Percentiles rank a stretch among this genome's conserved stretches.
phyloP scores from a whole-genome alignment of 2,113 vertebrate genomes.

The Proteles cristata region DNA sequence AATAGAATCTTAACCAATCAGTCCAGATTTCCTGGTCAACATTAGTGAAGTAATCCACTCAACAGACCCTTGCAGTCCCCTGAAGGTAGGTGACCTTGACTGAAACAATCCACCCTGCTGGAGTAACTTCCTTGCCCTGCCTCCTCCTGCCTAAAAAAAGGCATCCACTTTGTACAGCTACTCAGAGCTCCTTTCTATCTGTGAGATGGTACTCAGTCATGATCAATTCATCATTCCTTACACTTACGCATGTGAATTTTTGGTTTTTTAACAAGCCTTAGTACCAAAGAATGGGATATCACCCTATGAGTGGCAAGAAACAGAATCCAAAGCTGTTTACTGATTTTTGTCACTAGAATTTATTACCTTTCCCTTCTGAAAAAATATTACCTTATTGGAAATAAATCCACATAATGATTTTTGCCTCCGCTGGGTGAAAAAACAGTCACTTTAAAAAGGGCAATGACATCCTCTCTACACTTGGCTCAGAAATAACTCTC shows the following conservation, averaged over 20 bases:
- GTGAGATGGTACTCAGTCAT: not conserved
- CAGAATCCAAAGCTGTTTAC: not conserved
- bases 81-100: not conserved
- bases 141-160: not conserved
- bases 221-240: not conserved
- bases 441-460: not conserved
- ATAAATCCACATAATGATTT: slow-evolving; percentile 27
- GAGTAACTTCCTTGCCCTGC: not conserved
- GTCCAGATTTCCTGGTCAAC: not conserved
- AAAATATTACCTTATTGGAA: slow-evolving; percentile 27
- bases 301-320: not conserved
- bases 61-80: not conserved
- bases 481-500: slow-evolving; percentile 20
- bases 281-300: not conserved
- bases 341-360: not conserved
- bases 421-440: not conserved
- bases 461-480: not conserved
- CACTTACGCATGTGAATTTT: not conserved
- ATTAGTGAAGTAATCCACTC: not conserved
- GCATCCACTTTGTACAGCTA: not conserved
- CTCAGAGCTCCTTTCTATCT: not conserved
- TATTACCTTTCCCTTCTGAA: slow-evolving; percentile 27
- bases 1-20: not conserved
- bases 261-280: not conserved
- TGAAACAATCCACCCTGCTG: not conserved